Conservation (phyloP, 2,113 vertebrate species). For the Oryzias melastigma region DNA sequence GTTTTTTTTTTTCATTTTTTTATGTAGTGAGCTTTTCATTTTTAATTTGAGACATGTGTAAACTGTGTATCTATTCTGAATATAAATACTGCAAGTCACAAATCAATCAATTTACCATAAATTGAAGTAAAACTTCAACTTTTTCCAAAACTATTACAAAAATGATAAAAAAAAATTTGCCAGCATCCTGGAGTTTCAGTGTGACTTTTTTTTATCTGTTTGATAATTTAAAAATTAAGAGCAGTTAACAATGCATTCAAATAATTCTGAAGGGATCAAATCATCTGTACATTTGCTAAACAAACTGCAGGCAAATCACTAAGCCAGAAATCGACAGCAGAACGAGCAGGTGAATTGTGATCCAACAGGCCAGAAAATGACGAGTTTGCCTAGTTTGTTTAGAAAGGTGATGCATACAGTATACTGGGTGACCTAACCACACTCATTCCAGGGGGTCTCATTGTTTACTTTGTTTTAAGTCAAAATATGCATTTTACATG, state of each 20-base stretch:
- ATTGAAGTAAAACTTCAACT: too few relatives aligned
- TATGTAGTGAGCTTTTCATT: too few relatives aligned
- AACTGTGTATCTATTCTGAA: too few relatives aligned
- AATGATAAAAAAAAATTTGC: neutral
- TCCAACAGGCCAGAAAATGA: constrained; percentile 1
- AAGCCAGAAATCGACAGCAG: constrained; percentile 8
- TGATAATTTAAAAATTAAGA: constrained; percentile 21
- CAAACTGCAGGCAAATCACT: constrained; percentile 52
- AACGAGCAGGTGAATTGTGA: neutral
- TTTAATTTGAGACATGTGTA: too few relatives aligned
- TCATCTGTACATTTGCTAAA: constrained; percentile 44
- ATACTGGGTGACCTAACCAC: constrained; percentile 5
- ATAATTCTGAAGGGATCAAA: constrained; percentile 16
- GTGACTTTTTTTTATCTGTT: constrained; percentile 9
- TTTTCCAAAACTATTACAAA: too few relatives aligned
- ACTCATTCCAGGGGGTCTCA: constrained; percentile 24
- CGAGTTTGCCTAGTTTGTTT: neutral
- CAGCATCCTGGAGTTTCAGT: neutral
- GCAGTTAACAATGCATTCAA: constrained; percentile 27
- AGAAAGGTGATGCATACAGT: neutral
- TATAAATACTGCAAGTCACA: too few relatives aligned
- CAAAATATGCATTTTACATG: constrained; percentile 18
- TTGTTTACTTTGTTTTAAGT: constrained; percentile 36
- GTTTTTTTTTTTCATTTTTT: too few relatives aligned
- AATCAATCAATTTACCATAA: too few relatives aligned